These are phyloP conservation scores for Gnatocerus cornutus DNA, from an alignment of 2,888 invertebrate species.

Conservation along the genomic window DNA sequence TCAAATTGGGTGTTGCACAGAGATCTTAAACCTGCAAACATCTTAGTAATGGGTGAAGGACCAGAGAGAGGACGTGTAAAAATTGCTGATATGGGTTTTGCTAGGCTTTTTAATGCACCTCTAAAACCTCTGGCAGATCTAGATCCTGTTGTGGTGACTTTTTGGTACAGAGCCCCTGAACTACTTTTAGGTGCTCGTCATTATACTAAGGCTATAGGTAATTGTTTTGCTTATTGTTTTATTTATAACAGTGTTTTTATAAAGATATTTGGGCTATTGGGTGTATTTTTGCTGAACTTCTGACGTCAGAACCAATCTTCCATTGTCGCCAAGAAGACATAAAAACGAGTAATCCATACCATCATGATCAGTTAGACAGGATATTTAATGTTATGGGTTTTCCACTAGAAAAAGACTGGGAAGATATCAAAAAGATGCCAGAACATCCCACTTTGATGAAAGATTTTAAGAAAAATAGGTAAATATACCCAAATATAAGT, in stretches of 20 bases:
- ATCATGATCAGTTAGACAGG: conserved; percentile 97
- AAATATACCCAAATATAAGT: background rate
- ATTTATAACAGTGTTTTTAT: background rate
- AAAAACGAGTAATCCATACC: conserved; percentile 99
- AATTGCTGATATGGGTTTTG: conserved; percentile 99
- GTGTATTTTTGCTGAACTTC: conserved; percentile 98
- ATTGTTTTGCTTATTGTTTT: background rate
- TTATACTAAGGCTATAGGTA: conserved; percentile 98
- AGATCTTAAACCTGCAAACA: conserved; percentile 99
- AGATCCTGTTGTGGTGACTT: conserved; percentile 99
- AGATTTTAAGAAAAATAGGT: conserved; percentile 85
- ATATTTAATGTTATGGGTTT: conserved; percentile 99
- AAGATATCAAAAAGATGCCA: conserved; percentile 99
- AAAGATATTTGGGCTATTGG: conserved; percentile 99
- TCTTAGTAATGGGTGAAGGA: conserved; percentile 99
- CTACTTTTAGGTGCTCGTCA: conserved; percentile 94
- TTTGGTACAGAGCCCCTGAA: conserved; percentile 99
- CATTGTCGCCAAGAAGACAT: conserved; percentile 99
- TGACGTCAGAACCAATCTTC: conserved; percentile 99
- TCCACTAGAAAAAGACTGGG: conserved; percentile 98
- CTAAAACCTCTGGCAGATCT: conserved; percentile 97
- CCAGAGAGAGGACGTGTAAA: conserved; percentile 96
- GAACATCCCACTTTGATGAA: conserved; percentile 96
- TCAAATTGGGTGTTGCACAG: conserved; percentile 99
- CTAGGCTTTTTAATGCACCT: conserved; percentile 97